Evolutionary conservation across 2,113 vertebrate species (phyloP).

Genomic region (Pogona vitticeps): DNA sequence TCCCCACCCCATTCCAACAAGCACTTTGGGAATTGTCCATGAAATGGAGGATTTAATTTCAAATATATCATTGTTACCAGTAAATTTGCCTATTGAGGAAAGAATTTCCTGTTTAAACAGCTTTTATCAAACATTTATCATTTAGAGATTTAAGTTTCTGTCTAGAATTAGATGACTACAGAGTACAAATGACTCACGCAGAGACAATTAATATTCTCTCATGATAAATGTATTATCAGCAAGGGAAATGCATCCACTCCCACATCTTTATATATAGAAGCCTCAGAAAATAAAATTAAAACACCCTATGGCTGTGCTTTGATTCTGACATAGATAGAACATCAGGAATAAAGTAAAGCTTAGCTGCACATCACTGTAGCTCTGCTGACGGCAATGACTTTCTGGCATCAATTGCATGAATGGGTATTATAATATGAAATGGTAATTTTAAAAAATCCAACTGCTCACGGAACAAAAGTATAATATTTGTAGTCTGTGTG

Average conservation of each 20-base stretch:
- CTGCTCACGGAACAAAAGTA: too few relatives aligned
- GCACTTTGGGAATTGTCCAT: not conserved
- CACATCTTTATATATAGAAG: not conserved
- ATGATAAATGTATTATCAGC: constrained; percentile 8
- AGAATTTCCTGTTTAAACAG: constrained; percentile 33
- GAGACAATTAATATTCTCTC: constrained; percentile 18
- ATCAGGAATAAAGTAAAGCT: not conserved
- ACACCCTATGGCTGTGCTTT: not conserved
- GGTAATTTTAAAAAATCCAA: too few relatives aligned
- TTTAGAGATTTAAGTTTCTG: not conserved
- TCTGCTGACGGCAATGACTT: not conserved
- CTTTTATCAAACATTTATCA: constrained; percentile 37
- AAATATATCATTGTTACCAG: not conserved
- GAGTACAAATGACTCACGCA: constrained; percentile 7
- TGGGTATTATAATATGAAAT: not conserved
- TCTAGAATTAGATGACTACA: not conserved
- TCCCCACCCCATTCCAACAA: not conserved
- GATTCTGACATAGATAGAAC: not conserved
- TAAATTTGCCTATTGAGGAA: constrained; percentile 7
- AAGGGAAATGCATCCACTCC: constrained; percentile 20
- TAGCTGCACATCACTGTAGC: not conserved
- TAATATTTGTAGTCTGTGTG: too few relatives aligned
- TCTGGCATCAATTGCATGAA: not conserved
- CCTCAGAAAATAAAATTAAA: constrained; percentile 24
- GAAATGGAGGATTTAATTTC: constrained; percentile 6